Conservation (phyloP, 2,113 vertebrate species). For the Saimiri boliviensis region DNA sequence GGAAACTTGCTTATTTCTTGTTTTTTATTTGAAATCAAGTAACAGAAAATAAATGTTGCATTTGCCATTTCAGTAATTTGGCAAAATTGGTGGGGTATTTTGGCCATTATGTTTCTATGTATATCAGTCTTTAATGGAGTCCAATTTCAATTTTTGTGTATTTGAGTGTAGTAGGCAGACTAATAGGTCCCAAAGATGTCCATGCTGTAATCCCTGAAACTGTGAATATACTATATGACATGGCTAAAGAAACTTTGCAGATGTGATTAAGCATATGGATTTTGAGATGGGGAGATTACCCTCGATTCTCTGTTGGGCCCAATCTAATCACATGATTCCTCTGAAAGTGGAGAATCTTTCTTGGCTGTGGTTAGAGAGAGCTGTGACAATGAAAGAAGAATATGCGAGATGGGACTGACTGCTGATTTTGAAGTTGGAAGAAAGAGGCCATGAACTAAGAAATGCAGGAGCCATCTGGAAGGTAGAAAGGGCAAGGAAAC, state of each 20-base stretch:
- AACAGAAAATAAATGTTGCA: neutral
- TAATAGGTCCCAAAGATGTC: neutral
- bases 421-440: neutral
- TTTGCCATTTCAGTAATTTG: neutral
- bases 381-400: neutral
- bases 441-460: neutral
- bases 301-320: neutral
- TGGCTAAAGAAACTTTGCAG: neutral
- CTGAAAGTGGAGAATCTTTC: neutral
- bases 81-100: neutral
- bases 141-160: neutral
- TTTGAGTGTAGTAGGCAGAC: neutral
- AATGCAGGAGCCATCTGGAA: neutral
- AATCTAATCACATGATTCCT: neutral
- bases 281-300: neutral
- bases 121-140: neutral
- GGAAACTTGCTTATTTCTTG: neutral
- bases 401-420: neutral
- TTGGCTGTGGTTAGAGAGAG: neutral
- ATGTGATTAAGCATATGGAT: neutral
- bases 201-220: neutral
- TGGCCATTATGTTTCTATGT: neutral
- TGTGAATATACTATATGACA: neutral
- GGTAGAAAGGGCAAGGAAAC: neutral
- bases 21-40: slow-evolving; percentile 27